phyloP scores from a whole-genome alignment of 2,113 vertebrate genomes.

The Amblyornis subalaris region DNA sequence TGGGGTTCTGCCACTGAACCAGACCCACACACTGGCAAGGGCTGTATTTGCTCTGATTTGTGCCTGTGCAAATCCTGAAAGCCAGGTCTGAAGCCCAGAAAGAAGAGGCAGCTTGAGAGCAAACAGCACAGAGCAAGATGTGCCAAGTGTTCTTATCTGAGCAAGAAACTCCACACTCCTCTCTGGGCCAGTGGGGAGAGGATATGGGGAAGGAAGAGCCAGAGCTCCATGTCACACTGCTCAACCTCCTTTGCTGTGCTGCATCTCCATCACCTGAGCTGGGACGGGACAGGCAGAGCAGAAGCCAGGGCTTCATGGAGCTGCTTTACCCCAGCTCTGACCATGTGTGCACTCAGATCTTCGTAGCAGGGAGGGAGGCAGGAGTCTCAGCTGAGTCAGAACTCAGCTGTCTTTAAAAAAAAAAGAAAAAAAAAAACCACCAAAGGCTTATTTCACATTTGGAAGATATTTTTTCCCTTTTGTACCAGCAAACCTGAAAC shows the following conservation, averaged over 20 bases:
- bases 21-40: not conserved
- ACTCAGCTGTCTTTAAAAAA: not conserved
- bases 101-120: not conserved
- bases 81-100: not conserved
- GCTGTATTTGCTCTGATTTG: not conserved
- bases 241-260: not conserved
- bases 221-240: fast-evolving
- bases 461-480: not conserved
- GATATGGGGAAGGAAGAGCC: not conserved
- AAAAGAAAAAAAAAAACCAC: too few species aligned
- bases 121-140: not conserved
- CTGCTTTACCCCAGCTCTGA: not conserved
- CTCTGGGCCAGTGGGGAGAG: fast-evolving
- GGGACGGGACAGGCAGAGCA: not conserved
- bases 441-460: not conserved
- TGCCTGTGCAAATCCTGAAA: not conserved
- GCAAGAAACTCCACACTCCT: not conserved
- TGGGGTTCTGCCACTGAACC: not conserved
- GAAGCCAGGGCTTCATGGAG: not conserved
- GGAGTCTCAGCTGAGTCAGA: not conserved
- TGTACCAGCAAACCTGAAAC: not conserved
- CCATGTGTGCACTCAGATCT: fast-evolving
- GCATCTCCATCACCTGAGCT: not conserved
- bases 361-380: not conserved
- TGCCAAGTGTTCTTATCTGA: fast-evolving